Evolutionary conservation across 1,140 invertebrate genomes (phyloP).

Genomic region (Diachasmimorpha longicaudata): DNA sequence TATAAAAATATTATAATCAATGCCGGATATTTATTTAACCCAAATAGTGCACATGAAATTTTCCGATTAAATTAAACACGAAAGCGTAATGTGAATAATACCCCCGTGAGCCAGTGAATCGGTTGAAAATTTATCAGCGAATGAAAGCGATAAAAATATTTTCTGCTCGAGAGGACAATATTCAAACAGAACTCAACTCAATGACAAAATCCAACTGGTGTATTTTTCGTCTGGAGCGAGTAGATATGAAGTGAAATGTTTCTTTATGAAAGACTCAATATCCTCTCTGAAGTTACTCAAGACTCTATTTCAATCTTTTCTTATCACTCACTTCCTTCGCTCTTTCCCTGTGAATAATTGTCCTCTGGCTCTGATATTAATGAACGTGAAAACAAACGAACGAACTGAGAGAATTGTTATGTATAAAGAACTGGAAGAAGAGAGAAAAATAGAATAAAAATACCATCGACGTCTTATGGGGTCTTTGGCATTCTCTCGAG

Average conservation of each 20-base stretch:
- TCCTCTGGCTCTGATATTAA: neutral
- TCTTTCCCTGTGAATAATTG: neutral
- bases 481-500: slow-evolving; percentile 1
- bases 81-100: no score
- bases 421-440: neutral
- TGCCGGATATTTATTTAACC: no score
- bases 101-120: no score
- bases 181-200: neutral
- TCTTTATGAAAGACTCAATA: neutral
- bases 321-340: neutral
- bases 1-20: no score
- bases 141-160: no score
- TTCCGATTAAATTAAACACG: no score
- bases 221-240: neutral
- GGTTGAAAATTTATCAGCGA: no score
- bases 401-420: neutral
- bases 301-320: neutral
- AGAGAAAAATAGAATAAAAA: neutral
- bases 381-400: neutral
- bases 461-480: neutral
- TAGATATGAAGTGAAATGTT: neutral
- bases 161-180: no score
- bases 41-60: no score
- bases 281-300: neutral
- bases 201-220: neutral